phyloP scores from a whole-genome alignment of 1,140 invertebrate genomes.

The Stegodyphus mimosarum region DNA sequence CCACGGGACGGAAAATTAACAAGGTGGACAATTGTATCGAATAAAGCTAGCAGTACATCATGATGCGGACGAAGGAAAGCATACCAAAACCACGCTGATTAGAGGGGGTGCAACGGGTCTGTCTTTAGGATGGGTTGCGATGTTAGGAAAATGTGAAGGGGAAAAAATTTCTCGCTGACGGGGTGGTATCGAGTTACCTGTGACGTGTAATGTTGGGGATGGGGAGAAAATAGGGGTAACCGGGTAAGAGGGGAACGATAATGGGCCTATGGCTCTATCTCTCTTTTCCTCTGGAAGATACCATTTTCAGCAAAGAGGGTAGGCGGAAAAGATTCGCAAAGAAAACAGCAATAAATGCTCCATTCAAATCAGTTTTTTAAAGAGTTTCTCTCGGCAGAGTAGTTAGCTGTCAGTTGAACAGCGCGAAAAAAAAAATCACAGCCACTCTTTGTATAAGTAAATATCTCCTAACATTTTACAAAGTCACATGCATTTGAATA shows the following conservation, averaged over 20 bases:
- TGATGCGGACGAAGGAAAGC: constrained; percentile 8
- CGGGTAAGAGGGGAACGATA: constrained; percentile 34
- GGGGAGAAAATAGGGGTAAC: constrained; percentile 32
- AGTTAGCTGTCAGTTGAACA: too few relatives aligned
- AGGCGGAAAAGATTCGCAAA: constrained; percentile 19
- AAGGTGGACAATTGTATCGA: constrained; percentile 32
- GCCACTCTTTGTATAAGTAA: too few relatives aligned
- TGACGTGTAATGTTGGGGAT: constrained; percentile 26
- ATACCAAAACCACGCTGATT: constrained; percentile 21
- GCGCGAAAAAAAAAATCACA: too few relatives aligned
- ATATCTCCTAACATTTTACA: too few relatives aligned
- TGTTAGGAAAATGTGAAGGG: constrained; percentile 12
- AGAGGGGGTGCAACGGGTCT: background rate
- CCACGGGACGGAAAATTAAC: constrained; percentile 20
- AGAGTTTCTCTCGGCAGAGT: too few relatives aligned
- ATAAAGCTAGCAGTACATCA: constrained; percentile 49
- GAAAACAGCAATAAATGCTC: background rate
- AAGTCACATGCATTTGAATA: too few relatives aligned
- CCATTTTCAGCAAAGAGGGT: constrained; percentile 39
- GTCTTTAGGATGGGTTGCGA: background rate
- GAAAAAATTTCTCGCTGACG: constrained; percentile 50
- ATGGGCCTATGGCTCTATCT: constrained; percentile 42
- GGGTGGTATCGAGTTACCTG: constrained; percentile 49
- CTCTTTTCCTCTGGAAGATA: constrained; percentile 22
- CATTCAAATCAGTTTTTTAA: too few relatives aligned